phyloP scores from a whole-genome alignment of 1,140 invertebrate genomes.

The Pantala flavescens region DNA sequence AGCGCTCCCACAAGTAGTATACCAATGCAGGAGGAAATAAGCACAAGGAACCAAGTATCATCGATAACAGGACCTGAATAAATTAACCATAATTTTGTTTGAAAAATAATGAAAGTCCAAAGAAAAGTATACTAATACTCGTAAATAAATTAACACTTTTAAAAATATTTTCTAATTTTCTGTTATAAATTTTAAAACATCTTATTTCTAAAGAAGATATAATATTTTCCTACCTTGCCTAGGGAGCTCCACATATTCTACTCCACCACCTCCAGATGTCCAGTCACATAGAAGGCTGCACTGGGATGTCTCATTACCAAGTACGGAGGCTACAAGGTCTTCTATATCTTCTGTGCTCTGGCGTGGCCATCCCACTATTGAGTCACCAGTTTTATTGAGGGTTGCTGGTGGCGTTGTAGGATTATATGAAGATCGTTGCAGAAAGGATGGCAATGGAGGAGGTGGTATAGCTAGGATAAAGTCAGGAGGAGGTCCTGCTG shows the following conservation, averaged over 20 bases:
- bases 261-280: conserved; percentile 37
- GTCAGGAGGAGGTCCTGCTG: conserved; percentile 60
- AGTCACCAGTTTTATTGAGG: conserved; percentile 31
- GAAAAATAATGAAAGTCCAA: conserved; percentile 19
- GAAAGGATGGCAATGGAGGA: conserved; percentile 61
- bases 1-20: conserved; percentile 64
- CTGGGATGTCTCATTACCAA: conserved; percentile 36
- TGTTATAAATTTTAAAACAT: too few species aligned
- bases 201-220: too few species aligned
- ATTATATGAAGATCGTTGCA: conserved; percentile 39
- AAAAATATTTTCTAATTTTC: too few species aligned
- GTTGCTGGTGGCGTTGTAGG: conserved; percentile 26
- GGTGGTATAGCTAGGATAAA: conserved; percentile 68
- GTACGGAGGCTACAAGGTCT: background rate
- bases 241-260: conserved; percentile 62
- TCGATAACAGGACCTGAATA: conserved; percentile 44
- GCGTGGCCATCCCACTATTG: conserved; percentile 41
- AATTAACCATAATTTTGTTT: too few species aligned
- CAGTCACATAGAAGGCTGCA: conserved; percentile 37
- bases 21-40: conserved; percentile 65
- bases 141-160: too few species aligned
- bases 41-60: conserved; percentile 69
- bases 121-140: too few species aligned
- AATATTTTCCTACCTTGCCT: conserved; percentile 44
- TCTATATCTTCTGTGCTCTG: conserved; percentile 21